Base-by-base conservation (phyloP, 1,140 invertebrate species). In the Nomia melanderi region DNA sequence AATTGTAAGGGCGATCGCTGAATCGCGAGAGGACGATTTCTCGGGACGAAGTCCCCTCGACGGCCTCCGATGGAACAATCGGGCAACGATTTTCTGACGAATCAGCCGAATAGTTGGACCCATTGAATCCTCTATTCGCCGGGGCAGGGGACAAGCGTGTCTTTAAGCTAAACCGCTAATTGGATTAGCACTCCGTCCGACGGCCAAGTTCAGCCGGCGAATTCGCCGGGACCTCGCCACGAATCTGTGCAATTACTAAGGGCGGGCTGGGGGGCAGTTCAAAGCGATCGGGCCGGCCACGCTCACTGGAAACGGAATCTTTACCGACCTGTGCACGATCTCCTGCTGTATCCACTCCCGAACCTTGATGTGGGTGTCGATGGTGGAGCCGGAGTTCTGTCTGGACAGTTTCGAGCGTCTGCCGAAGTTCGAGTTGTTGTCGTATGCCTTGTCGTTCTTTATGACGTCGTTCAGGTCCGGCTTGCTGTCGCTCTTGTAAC, bases 361-460 rank as follows among this genome's bases (percentile, higher is more conserved):
- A 3, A 97, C 96, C 93, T 97, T 97, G 14, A 96, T 95, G 84
- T 97, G 95, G 0, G 96, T 95, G 87, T 97, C 96, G 76, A 97
- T 95, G 0, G 96, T 97, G 60, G 96, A 97, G 14, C 93, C 94
- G 1, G 96, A 96, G 82, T 96, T 94, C 85, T 96, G 95, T 47
- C 96, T 90, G 20, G 95, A 94, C 12, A 96, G 90, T 89, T 95
- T 95, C 79, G 94, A 95, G 54, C 93, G 91, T 81, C 94, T 91
- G 41, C 94, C 92, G 53, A 94, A 94, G 88, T 95, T 95, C 0
- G 94, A 93, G 41, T 93, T 94, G 86, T 94, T 95, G 73, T 93
- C 94, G n/a, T 92, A 92, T 11, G 91, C 92, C 53, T 93, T 91
- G 77, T 93, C 92, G 72, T 91, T 92, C 70, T 93, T 93, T 56